These are phyloP conservation scores for Hydropsyche tenuis DNA, from an alignment of 1,140 invertebrate species.

Conservation along the genomic window DNA sequence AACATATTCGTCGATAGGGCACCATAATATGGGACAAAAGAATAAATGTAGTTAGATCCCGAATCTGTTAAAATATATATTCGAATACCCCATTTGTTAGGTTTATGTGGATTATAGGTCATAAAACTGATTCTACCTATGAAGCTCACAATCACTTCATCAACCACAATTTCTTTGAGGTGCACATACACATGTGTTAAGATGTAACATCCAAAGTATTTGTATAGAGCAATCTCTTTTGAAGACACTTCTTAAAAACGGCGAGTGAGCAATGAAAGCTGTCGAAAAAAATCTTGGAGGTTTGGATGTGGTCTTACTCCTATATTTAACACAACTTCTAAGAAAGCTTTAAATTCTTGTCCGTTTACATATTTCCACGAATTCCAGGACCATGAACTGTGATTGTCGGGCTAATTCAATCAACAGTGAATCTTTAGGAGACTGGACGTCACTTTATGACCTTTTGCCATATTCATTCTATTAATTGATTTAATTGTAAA, in stretches of 20 bases:
- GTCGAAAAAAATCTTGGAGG: constrained; percentile 13
- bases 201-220: too few relatives aligned
- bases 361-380: background rate
- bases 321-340: constrained; percentile 8
- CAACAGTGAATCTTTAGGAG: too few relatives aligned
- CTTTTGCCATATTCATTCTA: too few relatives aligned
- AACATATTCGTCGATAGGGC: constrained; percentile 42
- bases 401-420: too few relatives aligned
- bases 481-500: too few relatives aligned
- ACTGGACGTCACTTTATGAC: too few relatives aligned
- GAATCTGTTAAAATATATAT: constrained; percentile 47
- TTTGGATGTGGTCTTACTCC: constrained; percentile 7
- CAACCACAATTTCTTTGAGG: background rate
- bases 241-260: too few relatives aligned
- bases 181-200: too few relatives aligned
- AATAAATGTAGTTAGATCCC: constrained; percentile 42
- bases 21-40: constrained; percentile 46
- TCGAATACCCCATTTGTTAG: constrained; percentile 48
- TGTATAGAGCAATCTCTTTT: too few relatives aligned
- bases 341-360: background rate
- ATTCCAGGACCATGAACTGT: too few relatives aligned
- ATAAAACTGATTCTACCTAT: background rate
- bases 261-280: too few relatives aligned
- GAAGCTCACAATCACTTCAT: background rate
- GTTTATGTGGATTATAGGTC: constrained; percentile 40